phyloP scores from a whole-genome alignment of 2,113 vertebrate genomes.

The Xenopus laevis region DNA sequence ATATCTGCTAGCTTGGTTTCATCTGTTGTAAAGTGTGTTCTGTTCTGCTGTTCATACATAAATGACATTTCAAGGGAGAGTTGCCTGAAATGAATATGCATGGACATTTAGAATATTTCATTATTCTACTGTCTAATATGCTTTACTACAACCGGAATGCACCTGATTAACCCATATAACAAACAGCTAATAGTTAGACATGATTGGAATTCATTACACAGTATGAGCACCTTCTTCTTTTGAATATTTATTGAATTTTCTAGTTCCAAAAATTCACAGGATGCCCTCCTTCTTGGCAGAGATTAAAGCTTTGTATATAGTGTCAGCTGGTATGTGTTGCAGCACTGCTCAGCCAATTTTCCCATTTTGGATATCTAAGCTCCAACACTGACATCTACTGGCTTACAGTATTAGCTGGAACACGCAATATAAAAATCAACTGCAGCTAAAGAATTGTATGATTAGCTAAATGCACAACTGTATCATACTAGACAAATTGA shows the following conservation, averaged over 20 bases:
- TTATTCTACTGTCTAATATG: neutral
- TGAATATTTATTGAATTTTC: constrained; percentile 32
- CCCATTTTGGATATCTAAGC: neutral
- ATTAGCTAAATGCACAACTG: too few species aligned
- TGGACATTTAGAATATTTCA: too few species aligned
- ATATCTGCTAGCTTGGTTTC: too few species aligned
- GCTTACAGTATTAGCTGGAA: neutral
- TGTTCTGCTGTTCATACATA: too few species aligned
- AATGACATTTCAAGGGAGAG: too few species aligned
- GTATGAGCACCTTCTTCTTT: constrained; percentile 29
- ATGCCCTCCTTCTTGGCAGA: constrained; percentile 36
- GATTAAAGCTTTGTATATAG: constrained; percentile 12
- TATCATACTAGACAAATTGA: too few species aligned
- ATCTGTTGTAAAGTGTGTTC: too few species aligned
- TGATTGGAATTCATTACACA: constrained; percentile 28
- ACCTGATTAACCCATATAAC: constrained; percentile 27
- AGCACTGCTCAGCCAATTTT: neutral
- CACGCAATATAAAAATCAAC: too few species aligned
- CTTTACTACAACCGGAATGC: neutral
- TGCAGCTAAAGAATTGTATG: too few species aligned
- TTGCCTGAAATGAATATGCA: too few species aligned
- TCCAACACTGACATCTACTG: constrained; percentile 38
- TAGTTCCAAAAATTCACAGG: constrained; percentile 29
- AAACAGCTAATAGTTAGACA: constrained; percentile 24
- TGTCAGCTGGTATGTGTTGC: constrained; percentile 25